Evolutionary conservation across 1,140 invertebrate species (phyloP).

Genomic region (Papilio helenus): DNA sequence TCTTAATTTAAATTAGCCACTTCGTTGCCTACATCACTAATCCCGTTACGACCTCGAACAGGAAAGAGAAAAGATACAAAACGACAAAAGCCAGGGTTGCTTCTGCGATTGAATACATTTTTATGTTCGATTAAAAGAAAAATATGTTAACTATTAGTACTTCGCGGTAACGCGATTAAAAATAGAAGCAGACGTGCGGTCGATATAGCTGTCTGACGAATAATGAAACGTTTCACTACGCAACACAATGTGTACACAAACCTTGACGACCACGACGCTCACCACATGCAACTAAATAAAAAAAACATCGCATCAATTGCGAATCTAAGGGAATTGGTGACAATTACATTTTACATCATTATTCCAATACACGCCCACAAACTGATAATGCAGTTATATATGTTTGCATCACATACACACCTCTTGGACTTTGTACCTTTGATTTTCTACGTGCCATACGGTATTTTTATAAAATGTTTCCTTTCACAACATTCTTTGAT

Average conservation of each 20-base stretch:
- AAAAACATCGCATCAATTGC: background rate
- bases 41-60: conserved; percentile 77
- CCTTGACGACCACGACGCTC: conserved; percentile 32
- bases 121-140: conserved; percentile 55
- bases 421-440: conserved; percentile 35
- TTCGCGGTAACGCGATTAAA: conserved; percentile 48
- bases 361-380: conserved; percentile 32
- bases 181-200: conserved; percentile 54
- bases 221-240: conserved; percentile 55
- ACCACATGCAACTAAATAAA: conserved; percentile 17
- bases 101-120: conserved; percentile 79
- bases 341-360: background rate
- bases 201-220: conserved; percentile 54
- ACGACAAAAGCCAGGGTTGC: conserved; percentile 75
- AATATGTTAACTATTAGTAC: conserved; percentile 47
- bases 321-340: background rate
- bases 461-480: background rate
- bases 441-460: conserved; percentile 17
- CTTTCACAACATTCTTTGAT: conserved; percentile 17
- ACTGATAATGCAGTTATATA: conserved; percentile 30
- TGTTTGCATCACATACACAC: conserved; percentile 34
- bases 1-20: conserved; percentile 50
- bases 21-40: conserved; percentile 62
- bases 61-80: conserved; percentile 75
- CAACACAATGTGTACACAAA: conserved; percentile 36